A percentile compares a stretch with the other conserved stretches of the same genome.
Conservation (phyloP, 2,113 vertebrate species). For the Phaethon lepturus region DNA sequence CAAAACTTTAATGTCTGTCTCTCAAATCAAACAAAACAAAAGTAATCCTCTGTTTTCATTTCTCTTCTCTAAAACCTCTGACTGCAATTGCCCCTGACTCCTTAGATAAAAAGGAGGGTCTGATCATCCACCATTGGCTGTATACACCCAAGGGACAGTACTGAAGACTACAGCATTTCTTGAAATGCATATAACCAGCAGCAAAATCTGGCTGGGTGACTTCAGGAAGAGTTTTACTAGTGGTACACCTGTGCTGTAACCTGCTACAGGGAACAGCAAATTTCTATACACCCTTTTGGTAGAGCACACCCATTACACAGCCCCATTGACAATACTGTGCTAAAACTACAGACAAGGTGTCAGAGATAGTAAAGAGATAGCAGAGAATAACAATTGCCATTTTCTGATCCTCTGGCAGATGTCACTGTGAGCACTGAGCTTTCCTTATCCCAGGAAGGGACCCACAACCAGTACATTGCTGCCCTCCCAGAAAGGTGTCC, state of each 20-base stretch:
- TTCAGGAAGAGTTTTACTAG: background rate
- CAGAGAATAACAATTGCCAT: background rate
- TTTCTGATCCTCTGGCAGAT: background rate
- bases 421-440: background rate
- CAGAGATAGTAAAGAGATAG: background rate
- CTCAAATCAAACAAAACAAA: background rate
- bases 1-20: background rate
- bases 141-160: background rate
- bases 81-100: background rate
- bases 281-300: background rate
- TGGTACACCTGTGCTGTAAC: background rate
- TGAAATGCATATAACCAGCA: background rate
- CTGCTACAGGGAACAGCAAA: background rate
- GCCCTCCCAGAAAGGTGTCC: background rate
- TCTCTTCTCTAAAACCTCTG: background rate
- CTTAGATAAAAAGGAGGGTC: background rate
- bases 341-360: background rate
- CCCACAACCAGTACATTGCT: background rate
- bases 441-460: background rate
- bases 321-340: background rate
- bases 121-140: background rate
- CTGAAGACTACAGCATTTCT: background rate
- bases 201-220: background rate
- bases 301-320: background rate
- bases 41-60: background rate